Evolutionary conservation across 2,888 invertebrate species (phyloP), one percentile per base, ranked within the genome.

Genomic region (Theodoxus fluviatilis): DNA sequence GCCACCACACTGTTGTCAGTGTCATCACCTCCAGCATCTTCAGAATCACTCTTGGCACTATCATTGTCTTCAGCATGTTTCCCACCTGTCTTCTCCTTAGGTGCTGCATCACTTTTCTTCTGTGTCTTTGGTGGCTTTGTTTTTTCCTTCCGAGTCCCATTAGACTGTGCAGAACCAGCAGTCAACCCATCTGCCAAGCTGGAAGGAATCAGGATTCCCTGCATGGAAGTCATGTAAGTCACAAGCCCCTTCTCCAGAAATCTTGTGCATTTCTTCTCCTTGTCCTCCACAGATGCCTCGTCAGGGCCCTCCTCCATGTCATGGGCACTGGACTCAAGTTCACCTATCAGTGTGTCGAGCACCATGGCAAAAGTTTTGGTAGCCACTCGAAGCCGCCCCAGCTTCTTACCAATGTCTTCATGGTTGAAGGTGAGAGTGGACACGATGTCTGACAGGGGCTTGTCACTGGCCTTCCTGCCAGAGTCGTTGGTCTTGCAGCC

Each of bases 391-490:
- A n/a, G n/a, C n/a, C n/a, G n/a, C n/a, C n/a, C n/a, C n/a, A n/a
- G n/a, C n/a, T n/a, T n/a, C n/a, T n/a, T n/a, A n/a, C n/a, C n/a
- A n/a, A n/a, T n/a, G n/a, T n/a, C n/a, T n/a, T n/a, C n/a, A n/a
- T n/a, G n/a, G n/a, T n/a, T n/a, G n/a, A n/a, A n/a, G n/a, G n/a
- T n/a, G n/a, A n/a, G n/a, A n/a, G n/a, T n/a, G n/a, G n/a, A n/a
- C n/a, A n/a, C n/a, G n/a, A n/a, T n/a, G n/a, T n/a, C n/a, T n/a
- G n/a, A n/a, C n/a, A n/a, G n/a, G n/a, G n/a, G 33, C 33, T 49
- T 69, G 57, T 74, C 75, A 40, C 75, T 78, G 65, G 73, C 75
- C 61, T 75, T 69, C 33, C 77, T 74, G 69, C 80, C 57, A 37
- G 71, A 63, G 67, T 49, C 6, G 52, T 33, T 22, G 66, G 2